Conservation (phyloP, 2,888 invertebrate species). For the Coelogynopora nodosa region DNA sequence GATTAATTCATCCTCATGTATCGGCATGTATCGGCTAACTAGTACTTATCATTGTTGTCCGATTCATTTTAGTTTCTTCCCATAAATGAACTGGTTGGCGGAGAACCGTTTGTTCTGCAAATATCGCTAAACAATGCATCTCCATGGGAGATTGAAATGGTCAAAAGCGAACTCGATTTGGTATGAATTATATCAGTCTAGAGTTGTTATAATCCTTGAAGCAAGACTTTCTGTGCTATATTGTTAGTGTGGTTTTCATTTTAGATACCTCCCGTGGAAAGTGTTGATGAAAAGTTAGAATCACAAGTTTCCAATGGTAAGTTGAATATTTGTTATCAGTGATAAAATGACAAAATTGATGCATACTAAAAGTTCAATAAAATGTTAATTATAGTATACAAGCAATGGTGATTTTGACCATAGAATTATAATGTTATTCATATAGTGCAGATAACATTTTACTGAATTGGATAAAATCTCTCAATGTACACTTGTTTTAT, state of each 20-base stretch:
- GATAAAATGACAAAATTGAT: too few species aligned
- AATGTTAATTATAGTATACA: neutral
- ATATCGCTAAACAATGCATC: slow-evolving; percentile 15
- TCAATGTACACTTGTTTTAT: too few species aligned
- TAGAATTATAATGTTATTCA: too few species aligned
- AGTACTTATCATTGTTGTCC: too few species aligned
- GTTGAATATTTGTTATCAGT: too few species aligned
- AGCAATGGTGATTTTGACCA: slow-evolving; percentile 12
- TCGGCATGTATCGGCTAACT: too few species aligned
- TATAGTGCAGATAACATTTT: too few species aligned
- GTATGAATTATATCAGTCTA: too few species aligned
- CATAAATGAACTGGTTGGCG: slow-evolving; percentile 21
- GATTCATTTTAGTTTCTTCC: slow-evolving; percentile 32
- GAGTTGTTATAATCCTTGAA: neutral
- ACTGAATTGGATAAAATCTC: too few species aligned
- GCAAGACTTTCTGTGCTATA: neutral
- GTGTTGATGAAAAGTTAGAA: slow-evolving; percentile 53
- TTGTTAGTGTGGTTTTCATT: neutral
- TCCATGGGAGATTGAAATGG: slow-evolving; percentile 3
- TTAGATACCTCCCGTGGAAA: slow-evolving; percentile 48
- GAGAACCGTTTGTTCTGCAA: slow-evolving; percentile 29
- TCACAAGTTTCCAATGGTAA: slow-evolving; percentile 58
- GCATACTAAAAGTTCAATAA: too few species aligned
- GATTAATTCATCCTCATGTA: neutral
- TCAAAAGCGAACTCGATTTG: neutral